phyloP scores from a whole-genome alignment of 1,140 invertebrate genomes.

The Drosophila burlai region DNA sequence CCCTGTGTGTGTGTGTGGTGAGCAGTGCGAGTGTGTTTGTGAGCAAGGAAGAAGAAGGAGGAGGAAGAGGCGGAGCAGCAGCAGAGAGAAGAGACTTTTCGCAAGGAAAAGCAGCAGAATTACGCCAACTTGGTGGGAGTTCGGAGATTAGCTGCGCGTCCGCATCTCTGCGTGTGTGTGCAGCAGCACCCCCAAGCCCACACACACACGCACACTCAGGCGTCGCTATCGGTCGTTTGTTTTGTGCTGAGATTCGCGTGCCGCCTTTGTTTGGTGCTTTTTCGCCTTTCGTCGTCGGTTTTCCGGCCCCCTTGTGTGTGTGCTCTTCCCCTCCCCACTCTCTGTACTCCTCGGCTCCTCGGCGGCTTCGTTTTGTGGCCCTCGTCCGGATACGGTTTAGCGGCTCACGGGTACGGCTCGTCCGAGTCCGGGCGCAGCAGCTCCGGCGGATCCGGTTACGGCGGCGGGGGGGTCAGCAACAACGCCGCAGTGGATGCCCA shows the following conservation, averaged over 20 bases:
- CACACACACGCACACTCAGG: slow-evolving; percentile 27
- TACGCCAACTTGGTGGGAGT: slow-evolving; percentile 77
- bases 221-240: slow-evolving; percentile 64
- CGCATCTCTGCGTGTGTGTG: slow-evolving; percentile 34
- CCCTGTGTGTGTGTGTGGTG: slow-evolving; percentile 15
- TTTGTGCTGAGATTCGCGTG: slow-evolving; percentile 75
- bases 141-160: slow-evolving; percentile 66
- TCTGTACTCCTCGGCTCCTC: not conserved
- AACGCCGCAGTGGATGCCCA: slow-evolving; percentile 85
- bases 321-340: slow-evolving; percentile 2
- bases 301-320: slow-evolving; percentile 17
- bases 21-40: slow-evolving; percentile 4
- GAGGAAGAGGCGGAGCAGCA: slow-evolving; percentile 15
- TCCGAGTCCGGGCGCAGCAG: slow-evolving; percentile 65
- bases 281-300: slow-evolving; percentile 14
- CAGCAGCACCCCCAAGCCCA: slow-evolving; percentile 67
- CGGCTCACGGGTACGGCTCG: slow-evolving; percentile 33
- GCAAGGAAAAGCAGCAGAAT: slow-evolving; percentile 52
- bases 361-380: slow-evolving; percentile 47
- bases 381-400: slow-evolving; percentile 15
- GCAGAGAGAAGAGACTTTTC: slow-evolving; percentile 29
- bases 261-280: slow-evolving; percentile 44
- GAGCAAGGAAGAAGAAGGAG: slow-evolving; percentile 22
- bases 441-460: slow-evolving; percentile 72
- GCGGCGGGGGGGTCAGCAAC: slow-evolving; percentile 74